Evolutionary conservation across 2,113 vertebrate genomes (phyloP), one percentile per base, ranked within the genome.

Genomic region (Symphodus melops): DNA sequence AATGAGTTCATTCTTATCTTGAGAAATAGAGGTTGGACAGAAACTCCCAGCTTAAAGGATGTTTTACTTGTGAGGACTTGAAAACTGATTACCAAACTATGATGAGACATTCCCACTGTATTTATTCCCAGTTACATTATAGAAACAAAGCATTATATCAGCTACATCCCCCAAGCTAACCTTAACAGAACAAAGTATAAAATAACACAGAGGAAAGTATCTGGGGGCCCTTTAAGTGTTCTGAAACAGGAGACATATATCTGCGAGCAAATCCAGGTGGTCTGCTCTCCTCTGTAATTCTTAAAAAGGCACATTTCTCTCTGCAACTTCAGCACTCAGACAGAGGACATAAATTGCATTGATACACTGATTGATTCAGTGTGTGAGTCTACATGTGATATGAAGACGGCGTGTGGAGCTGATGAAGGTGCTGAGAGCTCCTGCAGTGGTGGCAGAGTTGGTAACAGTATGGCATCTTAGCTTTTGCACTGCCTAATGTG

Each of bases 201-300:
- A 84, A 85, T 81, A 78, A 77, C 87, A 75, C n/a, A 39, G 25
- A 59, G 41, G 28, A 73, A 75, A 68, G 54, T 77, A 75, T 80
- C 70, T 70, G 49, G 68, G 66, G 83, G 54, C 33, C 54, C n/a
- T 28, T 19, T 74, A 82, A 75, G 72, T 75, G 72, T 55, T 84
- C 80, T 82, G 91, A 85, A 91, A 86, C 82, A 86, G 66, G 83
- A 87, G 74, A 89, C 88, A 69, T 61, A 75, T 79, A 81, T 86
- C 75, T 54, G n/a, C 68, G 69, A 86, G 84, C 65, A 76, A 64
- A 81, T 77, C 86, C 84, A 84, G 82, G 85, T 92, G 88, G 77
- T 91, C 87, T 81, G 41, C 19, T 28, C 33, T 64, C 75, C 64
- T 74, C 60, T 68, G 62, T 77, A 79, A 58, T 48, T 72, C 52